Conservation (phyloP, 2,888 invertebrate species). For the Stenichneumon culpator region DNA sequence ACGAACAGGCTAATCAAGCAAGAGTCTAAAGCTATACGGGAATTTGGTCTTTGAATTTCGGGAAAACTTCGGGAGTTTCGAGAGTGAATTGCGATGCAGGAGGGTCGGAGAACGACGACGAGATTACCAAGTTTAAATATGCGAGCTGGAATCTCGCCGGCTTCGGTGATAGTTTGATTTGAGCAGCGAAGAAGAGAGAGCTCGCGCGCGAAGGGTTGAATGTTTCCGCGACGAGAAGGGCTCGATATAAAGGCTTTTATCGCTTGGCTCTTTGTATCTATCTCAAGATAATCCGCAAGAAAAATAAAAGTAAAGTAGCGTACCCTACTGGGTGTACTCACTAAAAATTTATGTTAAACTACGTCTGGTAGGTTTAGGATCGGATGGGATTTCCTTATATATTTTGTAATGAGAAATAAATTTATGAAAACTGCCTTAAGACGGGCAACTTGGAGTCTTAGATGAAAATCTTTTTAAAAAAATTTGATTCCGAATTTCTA, state of each 20-base stretch:
- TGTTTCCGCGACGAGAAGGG: background rate
- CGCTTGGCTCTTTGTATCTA: conserved; percentile 28
- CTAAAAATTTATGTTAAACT: too few relatives aligned
- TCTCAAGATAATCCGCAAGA: background rate
- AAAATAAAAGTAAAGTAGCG: background rate
- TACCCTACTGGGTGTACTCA: too few relatives aligned
- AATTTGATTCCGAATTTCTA: too few relatives aligned
- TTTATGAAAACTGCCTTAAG: too few relatives aligned
- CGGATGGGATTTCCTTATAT: too few relatives aligned
- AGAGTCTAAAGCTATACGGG: conserved; percentile 24
- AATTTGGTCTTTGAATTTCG: conserved; percentile 51
- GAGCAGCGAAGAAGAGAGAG: conserved; percentile 38
- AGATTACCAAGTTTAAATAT: conserved; percentile 52
- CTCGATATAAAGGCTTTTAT: conserved; percentile 38
- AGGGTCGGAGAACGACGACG: conserved; percentile 32
- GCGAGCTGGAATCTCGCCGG: conserved; percentile 35
- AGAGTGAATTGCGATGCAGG: conserved; percentile 28
- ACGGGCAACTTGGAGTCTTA: too few relatives aligned
- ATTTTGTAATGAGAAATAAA: too few relatives aligned
- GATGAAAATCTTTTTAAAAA: too few relatives aligned
- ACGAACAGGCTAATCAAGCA: conserved; percentile 41
- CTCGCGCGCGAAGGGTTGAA: conserved; percentile 33
- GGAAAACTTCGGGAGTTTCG: conserved; percentile 33
- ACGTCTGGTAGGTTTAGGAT: too few relatives aligned
- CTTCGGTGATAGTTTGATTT: conserved; percentile 61